Base-by-base conservation (phyloP, 2,113 vertebrate genomes). In the Tretioscincus oriximinensis region DNA sequence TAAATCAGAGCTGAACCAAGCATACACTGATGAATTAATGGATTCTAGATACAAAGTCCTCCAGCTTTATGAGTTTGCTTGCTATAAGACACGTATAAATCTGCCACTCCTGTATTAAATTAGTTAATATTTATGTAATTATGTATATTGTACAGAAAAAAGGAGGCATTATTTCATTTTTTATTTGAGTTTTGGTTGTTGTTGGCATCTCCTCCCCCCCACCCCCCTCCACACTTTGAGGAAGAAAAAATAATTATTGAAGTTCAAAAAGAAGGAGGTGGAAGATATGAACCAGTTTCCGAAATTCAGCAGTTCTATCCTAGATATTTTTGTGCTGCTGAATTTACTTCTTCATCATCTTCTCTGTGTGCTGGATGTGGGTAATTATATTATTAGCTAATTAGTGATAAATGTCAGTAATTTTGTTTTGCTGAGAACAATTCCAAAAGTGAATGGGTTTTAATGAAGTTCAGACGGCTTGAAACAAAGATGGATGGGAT, bases 391-490 rank as follows among this genome's bases (percentile, higher is more conserved):
- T 88, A 88, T 87, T 90, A 87, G 69, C 68, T 88, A 91, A 90
- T 91, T 91, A 90, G 73, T 88, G 88, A 86, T 91, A 88, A 91
- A 91, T 89, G 71, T 87, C 86, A 90, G 77, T 78, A 88, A 90
- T 90, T 90, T 92, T 83, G 70, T 86, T 91, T 91, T 69, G 84
- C 58, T 29, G 76, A 85, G 51, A 82, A 75, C 58, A 73, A 88
- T 87, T 88, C 45, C 87, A 89, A 28, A 69, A 26, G 28, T 1
- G 0, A 1, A 1, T 73, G 18, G 81, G 83, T 82, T 90, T 83
- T 75, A 73, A 64, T 58, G 84, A 84, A 82, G 81, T 73, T 54
- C 26, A 81, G 49, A 83, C 12, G 81, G 78, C 89, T 58, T 89
- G 79, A 77, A 87, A 86, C 7, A 47, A 84, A 31, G 77, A 82